Evolutionary conservation across 1,140 invertebrate species (phyloP).

Genomic region (Uloborus diversus): DNA sequence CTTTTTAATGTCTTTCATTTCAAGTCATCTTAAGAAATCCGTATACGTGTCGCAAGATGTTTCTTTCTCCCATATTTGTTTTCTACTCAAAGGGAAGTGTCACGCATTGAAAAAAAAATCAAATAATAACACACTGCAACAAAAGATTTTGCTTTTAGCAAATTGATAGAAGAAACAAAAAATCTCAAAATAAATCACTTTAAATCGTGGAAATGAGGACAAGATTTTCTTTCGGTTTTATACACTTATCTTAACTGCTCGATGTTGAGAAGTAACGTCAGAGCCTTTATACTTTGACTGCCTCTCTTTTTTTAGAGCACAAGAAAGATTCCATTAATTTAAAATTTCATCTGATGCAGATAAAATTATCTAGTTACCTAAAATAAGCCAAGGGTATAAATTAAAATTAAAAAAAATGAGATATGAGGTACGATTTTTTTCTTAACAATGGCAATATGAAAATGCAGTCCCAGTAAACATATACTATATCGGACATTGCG

Average conservation of each 20-base stretch:
- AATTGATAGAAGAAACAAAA: neutral
- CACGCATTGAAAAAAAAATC: neutral
- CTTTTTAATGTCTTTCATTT: conserved; percentile 27
- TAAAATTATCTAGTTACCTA: too few species aligned
- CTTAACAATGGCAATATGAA: too few species aligned
- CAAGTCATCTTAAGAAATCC: conserved; percentile 6
- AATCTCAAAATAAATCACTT: neutral
- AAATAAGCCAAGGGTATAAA: too few species aligned
- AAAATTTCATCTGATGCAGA: too few species aligned
- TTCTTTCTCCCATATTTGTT: conserved; percentile 9
- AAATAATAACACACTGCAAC: neutral
- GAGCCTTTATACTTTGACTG: too few species aligned
- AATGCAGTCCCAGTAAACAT: too few species aligned
- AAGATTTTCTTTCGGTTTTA: neutral
- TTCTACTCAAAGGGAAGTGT: neutral
- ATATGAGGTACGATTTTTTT: too few species aligned
- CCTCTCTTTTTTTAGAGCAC: too few species aligned
- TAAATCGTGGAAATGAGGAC: neutral
- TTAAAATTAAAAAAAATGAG: too few species aligned
- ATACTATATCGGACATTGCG: too few species aligned
- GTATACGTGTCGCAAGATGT: conserved; percentile 26
- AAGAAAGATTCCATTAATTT: too few species aligned
- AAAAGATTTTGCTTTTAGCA: neutral
- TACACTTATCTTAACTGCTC: neutral
- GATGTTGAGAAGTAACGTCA: too few species aligned